Evolutionary conservation across 30 jellyfish, hydroid and myxozoan species (phyloP).

Genomic region (Turritopsis dohrnii): DNA sequence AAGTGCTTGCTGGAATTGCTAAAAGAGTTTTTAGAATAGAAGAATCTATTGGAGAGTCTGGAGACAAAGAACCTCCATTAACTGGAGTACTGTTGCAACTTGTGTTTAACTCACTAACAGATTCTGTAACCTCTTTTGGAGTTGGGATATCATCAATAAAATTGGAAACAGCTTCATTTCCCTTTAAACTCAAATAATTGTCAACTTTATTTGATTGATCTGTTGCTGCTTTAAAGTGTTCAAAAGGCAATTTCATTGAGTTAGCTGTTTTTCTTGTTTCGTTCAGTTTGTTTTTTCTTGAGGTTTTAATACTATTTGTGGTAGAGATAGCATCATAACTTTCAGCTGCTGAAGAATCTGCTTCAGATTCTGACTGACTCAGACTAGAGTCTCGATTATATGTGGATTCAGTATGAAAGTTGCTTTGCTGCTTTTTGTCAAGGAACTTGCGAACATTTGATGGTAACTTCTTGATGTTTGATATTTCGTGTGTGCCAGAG

Average conservation of each 20-base stretch:
- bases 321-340: neutral
- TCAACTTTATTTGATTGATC: neutral
- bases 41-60: neutral
- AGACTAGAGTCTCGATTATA: neutral
- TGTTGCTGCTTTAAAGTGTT: too few relatives aligned
- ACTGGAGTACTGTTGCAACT: neutral
- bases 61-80: neutral
- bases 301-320: neutral
- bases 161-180: neutral
- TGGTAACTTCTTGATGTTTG: neutral
- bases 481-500: neutral
- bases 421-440: constrained; percentile 4
- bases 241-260: neutral
- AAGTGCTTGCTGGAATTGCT: neutral
- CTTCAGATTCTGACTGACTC: neutral
- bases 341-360: neutral
- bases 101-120: neutral
- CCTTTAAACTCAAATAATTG: neutral
- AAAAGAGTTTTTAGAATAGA: neutral
- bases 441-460: neutral
- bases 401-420: neutral
- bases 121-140: neutral
- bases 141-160: neutral
- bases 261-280: neutral
- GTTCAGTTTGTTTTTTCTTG: neutral